A percentile compares a stretch with the other conserved stretches of the same genome.
Conservation (phyloP, 1,140 invertebrate species). For the Rhizoglyphus robini region DNA sequence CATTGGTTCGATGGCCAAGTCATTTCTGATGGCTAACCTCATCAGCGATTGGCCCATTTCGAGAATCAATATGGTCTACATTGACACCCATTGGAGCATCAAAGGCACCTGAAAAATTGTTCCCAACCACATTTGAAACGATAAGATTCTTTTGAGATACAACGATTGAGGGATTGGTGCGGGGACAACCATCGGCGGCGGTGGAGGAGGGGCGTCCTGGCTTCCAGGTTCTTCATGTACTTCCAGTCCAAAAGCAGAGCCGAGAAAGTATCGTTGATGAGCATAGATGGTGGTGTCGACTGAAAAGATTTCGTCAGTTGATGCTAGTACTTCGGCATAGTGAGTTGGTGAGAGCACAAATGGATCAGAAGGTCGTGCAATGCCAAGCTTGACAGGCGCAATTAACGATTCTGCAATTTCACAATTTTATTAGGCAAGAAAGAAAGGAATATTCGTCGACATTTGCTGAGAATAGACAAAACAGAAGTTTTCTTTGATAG, state of each 20-base stretch:
- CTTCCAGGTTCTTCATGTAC: neutral
- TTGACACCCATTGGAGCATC: neutral
- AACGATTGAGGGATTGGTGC: too few relatives aligned
- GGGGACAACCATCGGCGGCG: neutral
- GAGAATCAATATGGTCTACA: constrained; percentile 11
- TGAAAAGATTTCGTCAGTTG: constrained; percentile 84
- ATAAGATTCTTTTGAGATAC: too few relatives aligned
- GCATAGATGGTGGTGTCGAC: constrained; percentile 53
- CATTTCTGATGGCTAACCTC: constrained; percentile 23
- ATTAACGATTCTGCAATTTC: constrained; percentile 90
- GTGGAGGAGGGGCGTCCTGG: neutral
- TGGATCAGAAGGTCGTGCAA: constrained; percentile 81
- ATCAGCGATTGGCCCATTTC: constrained; percentile 23
- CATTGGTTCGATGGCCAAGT: neutral
- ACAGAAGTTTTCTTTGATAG: constrained; percentile 19
- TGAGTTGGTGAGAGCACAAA: constrained; percentile 64
- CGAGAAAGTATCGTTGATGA: constrained; percentile 9
- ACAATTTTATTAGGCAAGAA: constrained; percentile 72
- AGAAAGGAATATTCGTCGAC: constrained; percentile 80
- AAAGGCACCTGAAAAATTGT: neutral
- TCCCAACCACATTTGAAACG: neutral
- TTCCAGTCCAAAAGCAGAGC: constrained; percentile 1
- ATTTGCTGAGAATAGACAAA: constrained; percentile 52
- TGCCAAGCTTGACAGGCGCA: constrained; percentile 82
- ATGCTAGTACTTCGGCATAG: constrained; percentile 48